These are phyloP conservation scores for Asbolus verrucosus DNA, from an alignment of 1,140 invertebrate genomes.

Conservation along the genomic window DNA sequence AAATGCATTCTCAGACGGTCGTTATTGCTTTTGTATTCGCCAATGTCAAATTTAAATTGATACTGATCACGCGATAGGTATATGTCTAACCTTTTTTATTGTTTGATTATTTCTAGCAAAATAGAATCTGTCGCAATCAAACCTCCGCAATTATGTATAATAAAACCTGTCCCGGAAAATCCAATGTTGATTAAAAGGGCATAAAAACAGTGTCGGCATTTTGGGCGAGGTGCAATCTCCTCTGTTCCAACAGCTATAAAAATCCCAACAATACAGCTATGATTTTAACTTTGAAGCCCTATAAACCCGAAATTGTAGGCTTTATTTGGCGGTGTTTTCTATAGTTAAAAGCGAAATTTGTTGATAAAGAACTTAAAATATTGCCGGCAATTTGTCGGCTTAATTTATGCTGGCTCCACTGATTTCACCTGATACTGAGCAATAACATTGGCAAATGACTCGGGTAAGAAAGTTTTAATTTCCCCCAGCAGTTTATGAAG, in stretches of 20 bases:
- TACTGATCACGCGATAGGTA: constrained; percentile 31
- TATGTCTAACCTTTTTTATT: constrained; percentile 33
- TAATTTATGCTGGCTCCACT: constrained; percentile 1
- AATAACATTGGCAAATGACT: too few relatives aligned
- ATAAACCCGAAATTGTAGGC: constrained; percentile 18
- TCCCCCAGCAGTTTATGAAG: too few relatives aligned
- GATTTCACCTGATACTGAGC: too few relatives aligned
- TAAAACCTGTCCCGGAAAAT: constrained; percentile 12
- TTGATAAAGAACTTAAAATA: neutral
- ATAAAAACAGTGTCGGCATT: constrained; percentile 11
- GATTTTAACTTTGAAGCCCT: constrained; percentile 2
- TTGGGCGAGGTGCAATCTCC: neutral
- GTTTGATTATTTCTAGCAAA: constrained; percentile 14
- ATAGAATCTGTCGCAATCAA: constrained; percentile 38
- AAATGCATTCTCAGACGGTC: constrained; percentile 33
- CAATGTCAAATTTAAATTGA: constrained; percentile 44
- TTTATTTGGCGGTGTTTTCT: too few relatives aligned
- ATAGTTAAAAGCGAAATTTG: too few relatives aligned
- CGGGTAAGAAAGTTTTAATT: too few relatives aligned
- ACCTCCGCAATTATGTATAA: constrained; percentile 12
- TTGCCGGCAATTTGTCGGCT: neutral
- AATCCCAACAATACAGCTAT: constrained; percentile 3
- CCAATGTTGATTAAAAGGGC: constrained; percentile 28
- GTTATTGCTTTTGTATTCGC: constrained; percentile 41
- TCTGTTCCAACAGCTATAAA: neutral